phyloP scores from a whole-genome alignment of 2,888 invertebrate genomes.

The Lymantria monacha region DNA sequence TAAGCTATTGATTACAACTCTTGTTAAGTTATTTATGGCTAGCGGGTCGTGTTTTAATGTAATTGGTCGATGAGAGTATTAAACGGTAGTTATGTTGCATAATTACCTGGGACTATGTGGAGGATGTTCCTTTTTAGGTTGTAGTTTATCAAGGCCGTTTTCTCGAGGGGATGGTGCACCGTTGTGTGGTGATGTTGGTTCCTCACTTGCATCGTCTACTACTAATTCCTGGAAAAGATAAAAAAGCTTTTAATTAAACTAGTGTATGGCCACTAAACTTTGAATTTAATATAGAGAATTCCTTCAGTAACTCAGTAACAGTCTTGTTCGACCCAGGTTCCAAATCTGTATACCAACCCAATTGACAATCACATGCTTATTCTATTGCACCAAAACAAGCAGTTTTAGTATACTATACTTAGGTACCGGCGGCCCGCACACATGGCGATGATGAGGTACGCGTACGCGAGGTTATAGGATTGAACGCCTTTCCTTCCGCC shows the following conservation, averaged over 20 bases:
- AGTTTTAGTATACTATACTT: no score
- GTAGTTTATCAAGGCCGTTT: slow-evolving; percentile 91
- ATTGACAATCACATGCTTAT: no score
- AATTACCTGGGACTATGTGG: slow-evolving; percentile 84
- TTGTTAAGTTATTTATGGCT: slow-evolving; percentile 4
- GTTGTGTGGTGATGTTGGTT: slow-evolving; percentile 92
- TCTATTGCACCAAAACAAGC: no score
- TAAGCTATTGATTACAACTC: slow-evolving; percentile 12
- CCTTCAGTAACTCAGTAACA: no score
- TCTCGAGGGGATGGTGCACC: slow-evolving; percentile 95
- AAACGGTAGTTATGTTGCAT: background rate
- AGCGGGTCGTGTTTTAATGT: slow-evolving; percentile 1
- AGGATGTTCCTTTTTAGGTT: slow-evolving; percentile 89
- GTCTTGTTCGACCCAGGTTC: no score
- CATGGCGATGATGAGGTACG: no score
- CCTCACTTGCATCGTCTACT: slow-evolving; percentile 97
- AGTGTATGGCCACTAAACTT: background rate
- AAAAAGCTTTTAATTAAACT: background rate
- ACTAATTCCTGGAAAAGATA: slow-evolving; percentile 91
- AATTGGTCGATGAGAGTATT: background rate
- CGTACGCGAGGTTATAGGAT: no score
- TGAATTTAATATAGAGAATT: background rate
- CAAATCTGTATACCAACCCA: no score
- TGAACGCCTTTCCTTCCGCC: no score
- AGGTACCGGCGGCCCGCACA: no score